Evolutionary conservation across 1,140 invertebrate genomes (phyloP).

Genomic region (Microplitis demolitor): DNA sequence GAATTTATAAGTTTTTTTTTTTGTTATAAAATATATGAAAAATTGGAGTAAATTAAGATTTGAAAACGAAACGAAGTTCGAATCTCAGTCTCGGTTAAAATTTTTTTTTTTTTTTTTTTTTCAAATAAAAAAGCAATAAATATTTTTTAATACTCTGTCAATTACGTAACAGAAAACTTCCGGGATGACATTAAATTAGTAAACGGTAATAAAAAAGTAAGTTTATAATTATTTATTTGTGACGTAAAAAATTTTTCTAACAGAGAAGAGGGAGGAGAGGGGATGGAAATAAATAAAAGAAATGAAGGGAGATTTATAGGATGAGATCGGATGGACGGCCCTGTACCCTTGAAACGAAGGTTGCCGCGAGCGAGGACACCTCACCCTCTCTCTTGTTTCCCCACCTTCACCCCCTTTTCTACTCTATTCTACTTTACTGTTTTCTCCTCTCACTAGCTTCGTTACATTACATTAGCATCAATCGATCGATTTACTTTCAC

Average conservation of each 20-base stretch:
- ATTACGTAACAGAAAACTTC: too few relatives aligned
- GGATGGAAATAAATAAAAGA: constrained; percentile 2
- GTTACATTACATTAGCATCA: neutral
- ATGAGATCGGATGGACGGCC: constrained; percentile 40
- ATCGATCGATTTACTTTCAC: neutral
- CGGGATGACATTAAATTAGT: too few relatives aligned
- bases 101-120: too few relatives aligned
- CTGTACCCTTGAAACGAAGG: constrained; percentile 59
- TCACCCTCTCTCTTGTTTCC: constrained; percentile 30
- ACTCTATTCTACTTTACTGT: constrained; percentile 1
- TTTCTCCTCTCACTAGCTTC: constrained; percentile 25
- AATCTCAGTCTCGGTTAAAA: too few relatives aligned
- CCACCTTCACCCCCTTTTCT: neutral
- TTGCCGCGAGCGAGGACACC: constrained; percentile 40
- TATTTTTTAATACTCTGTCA: too few relatives aligned
- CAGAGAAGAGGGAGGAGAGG: neutral
- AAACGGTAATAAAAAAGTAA: neutral
- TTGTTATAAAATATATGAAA: too few relatives aligned
- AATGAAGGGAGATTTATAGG: constrained; percentile 15
- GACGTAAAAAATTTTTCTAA: too few relatives aligned
- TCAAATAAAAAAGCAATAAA: too few relatives aligned
- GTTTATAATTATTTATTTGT: neutral
- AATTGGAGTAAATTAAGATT: too few relatives aligned
- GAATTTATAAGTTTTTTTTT: too few relatives aligned
- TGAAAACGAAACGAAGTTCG: too few relatives aligned